A percentile compares a stretch with the other conserved stretches of the same genome.
These are phyloP conservation scores for Cataglyphis cursor DNA, from an alignment of 2,888 invertebrate species.

Conservation along the genomic window DNA sequence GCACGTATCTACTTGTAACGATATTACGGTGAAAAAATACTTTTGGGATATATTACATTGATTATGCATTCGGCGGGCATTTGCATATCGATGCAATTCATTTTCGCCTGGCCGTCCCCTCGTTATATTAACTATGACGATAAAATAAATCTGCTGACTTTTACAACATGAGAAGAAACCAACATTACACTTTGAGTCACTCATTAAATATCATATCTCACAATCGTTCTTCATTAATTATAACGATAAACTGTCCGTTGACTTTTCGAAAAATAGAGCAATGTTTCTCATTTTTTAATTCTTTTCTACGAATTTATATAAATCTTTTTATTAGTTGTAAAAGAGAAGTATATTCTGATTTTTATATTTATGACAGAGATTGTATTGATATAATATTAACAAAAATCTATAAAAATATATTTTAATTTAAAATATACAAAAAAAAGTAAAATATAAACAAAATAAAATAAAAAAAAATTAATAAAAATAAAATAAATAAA, in stretches of 20 bases:
- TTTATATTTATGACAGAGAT: not conserved
- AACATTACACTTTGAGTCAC: conserved; percentile 23
- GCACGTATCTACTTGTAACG: not conserved
- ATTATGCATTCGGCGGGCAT: conserved; percentile 35
- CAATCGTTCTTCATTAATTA: conserved; percentile 36
- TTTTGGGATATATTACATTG: conserved; percentile 19
- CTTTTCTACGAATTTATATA: not conserved
- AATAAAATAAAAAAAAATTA: too few species aligned
- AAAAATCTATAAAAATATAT: not conserved
- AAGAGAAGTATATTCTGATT: not conserved
- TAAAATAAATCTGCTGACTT: conserved; percentile 49
- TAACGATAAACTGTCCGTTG: conserved; percentile 25
- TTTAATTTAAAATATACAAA: not conserved
- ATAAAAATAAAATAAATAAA: too few species aligned
- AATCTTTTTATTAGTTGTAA: not conserved
- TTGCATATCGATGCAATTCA: conserved; percentile 53
- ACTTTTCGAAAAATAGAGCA: conserved; percentile 20
- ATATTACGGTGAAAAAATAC: conserved; percentile 13
- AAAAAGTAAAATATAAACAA: too few species aligned
- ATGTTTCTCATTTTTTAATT: not conserved
- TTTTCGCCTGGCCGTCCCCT: conserved; percentile 31
- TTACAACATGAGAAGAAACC: conserved; percentile 40
- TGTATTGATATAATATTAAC: not conserved
- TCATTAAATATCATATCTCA: not conserved
- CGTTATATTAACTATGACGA: conserved; percentile 32